Conservation (phyloP, 64 coral and sea anemone genomes). For the Dendrophyllia cribrosa region DNA sequence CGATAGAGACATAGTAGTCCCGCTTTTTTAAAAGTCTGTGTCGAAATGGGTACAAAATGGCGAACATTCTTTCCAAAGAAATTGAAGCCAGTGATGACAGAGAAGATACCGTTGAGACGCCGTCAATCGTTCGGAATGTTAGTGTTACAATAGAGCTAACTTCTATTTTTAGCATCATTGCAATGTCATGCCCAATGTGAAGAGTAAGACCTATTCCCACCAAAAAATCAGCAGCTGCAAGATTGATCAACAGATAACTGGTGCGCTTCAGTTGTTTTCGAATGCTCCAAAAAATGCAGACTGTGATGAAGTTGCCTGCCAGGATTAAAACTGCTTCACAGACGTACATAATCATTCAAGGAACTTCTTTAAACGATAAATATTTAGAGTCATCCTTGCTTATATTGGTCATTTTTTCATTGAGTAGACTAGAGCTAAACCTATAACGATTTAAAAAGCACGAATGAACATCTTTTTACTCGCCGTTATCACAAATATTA, state of each 20-base stretch:
- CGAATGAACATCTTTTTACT: too few relatives aligned
- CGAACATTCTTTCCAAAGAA: conserved; percentile 8
- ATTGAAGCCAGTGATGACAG: neutral
- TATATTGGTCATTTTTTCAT: neutral
- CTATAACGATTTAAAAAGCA: too few relatives aligned
- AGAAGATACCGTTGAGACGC: neutral
- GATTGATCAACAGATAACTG: conserved; percentile 12
- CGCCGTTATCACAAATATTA: too few relatives aligned
- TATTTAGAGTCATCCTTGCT: neutral
- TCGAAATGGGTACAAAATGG: neutral
- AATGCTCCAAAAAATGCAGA: neutral
- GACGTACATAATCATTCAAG: neutral
- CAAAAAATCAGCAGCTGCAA: neutral
- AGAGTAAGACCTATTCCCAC: neutral
- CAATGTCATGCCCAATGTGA: neutral
- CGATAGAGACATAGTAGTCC: neutral
- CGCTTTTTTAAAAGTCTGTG: neutral
- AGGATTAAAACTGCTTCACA: conserved; percentile 5
- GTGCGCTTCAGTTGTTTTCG: conserved; percentile 7
- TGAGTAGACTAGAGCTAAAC: too few relatives aligned
- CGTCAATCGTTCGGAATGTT: neutral
- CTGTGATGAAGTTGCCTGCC: neutral
- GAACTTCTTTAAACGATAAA: neutral
- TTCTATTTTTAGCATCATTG: neutral
- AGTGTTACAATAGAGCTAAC: too few relatives aligned